A percentile compares a stretch with the other conserved stretches of the same genome.
Evolutionary conservation across 2,797 vertebrate species (phyloP).

Genomic region (Sebastes elongatus): DNA sequence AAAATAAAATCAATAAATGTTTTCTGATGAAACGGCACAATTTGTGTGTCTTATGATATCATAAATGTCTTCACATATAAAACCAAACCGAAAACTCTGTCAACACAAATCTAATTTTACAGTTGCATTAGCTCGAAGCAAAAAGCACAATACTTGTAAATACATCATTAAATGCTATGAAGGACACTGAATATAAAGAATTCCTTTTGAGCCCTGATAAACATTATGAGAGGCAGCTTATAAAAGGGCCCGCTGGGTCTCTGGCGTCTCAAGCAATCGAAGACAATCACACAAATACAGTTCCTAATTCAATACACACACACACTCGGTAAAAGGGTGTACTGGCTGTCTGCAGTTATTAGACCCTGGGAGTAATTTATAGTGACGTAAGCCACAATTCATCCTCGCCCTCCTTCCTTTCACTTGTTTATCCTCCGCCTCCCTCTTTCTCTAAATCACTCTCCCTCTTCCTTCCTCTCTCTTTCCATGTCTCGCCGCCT

Average conservation of each 20-base stretch:
- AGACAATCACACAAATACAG: constrained; percentile 14
- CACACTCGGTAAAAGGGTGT: neutral
- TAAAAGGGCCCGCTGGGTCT: neutral
- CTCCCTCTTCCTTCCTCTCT: neutral
- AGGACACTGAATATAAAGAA: no score
- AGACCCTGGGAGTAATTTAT: constrained; percentile 47
- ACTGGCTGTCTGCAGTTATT: constrained; percentile 41
- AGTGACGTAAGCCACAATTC: constrained; percentile 44
- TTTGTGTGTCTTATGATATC: neutral
- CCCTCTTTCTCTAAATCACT: constrained; percentile 1
- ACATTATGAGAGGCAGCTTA: neutral
- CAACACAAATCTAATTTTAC: neutral
- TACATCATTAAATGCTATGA: neutral
- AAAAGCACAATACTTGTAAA: neutral
- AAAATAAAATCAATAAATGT: neutral
- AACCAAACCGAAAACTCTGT: neutral
- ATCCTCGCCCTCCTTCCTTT: constrained; percentile 18
- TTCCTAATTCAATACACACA: constrained; percentile 10
- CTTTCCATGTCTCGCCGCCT: neutral
- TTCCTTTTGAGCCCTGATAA: neutral
- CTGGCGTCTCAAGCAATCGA: neutral
- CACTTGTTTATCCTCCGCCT: constrained; percentile 16
- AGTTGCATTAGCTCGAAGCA: neutral
- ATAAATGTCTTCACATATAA: neutral
- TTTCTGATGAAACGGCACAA: neutral